phyloP scores from a whole-genome alignment of 2,797 vertebrate genomes.

The Pseudochaenichthys georgianus region DNA sequence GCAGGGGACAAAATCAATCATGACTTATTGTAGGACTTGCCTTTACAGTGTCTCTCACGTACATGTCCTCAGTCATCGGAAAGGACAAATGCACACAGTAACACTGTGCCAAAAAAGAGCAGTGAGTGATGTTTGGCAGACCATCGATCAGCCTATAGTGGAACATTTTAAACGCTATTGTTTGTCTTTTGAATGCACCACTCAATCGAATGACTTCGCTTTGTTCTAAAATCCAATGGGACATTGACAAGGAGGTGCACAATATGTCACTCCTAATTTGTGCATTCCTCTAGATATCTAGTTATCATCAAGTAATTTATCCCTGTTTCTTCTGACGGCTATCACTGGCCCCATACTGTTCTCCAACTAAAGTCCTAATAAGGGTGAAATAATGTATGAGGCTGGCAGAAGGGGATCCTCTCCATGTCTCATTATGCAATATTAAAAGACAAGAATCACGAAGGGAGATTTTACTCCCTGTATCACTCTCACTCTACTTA shows the following conservation, averaged over 20 bases:
- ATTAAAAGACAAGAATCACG: constrained; percentile 55
- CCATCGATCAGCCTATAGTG: constrained; percentile 56
- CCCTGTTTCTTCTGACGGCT: constrained; percentile 40
- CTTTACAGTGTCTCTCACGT: constrained; percentile 71
- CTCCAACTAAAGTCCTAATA: constrained; percentile 56
- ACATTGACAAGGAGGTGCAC: constrained; percentile 51
- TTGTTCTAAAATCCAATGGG: constrained; percentile 59
- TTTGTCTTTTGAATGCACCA: constrained; percentile 58
- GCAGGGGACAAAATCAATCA: constrained; percentile 82
- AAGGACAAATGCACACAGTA: constrained; percentile 58
- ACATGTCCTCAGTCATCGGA: constrained; percentile 68
- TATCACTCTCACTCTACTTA: constrained; percentile 53
- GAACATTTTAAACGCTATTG: constrained; percentile 55
- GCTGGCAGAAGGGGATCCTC: constrained; percentile 45
- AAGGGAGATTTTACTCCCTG: constrained; percentile 44
- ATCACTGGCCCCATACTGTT: constrained; percentile 35
- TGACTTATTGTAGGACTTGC: constrained; percentile 77
- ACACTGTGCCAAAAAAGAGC: constrained; percentile 37
- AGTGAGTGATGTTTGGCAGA: constrained; percentile 65
- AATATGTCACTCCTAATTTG: constrained; percentile 53
- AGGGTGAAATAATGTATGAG: constrained; percentile 77
- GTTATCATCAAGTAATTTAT: constrained; percentile 50
- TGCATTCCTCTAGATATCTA: constrained; percentile 30
- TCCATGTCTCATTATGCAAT: constrained; percentile 68
- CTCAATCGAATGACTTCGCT: constrained; percentile 59